phyloP scores from a whole-genome alignment of 2,113 vertebrate species.

The Ictalurus furcatus region DNA sequence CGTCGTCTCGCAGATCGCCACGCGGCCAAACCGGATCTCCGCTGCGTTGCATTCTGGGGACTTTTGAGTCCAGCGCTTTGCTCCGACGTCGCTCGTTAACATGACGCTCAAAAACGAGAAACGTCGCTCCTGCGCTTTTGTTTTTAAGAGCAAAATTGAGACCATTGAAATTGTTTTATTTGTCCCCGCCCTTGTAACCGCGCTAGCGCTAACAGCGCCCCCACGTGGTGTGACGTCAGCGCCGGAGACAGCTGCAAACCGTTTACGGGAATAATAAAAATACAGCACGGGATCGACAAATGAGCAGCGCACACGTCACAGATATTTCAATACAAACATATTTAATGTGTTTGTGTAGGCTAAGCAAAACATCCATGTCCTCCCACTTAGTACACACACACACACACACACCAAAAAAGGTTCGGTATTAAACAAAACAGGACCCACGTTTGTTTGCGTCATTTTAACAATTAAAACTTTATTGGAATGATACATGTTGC shows the following conservation, averaged over 20 bases:
- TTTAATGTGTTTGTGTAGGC: background rate
- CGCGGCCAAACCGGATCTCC: background rate
- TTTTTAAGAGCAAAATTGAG: background rate
- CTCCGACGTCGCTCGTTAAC: background rate
- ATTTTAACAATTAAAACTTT: constrained; percentile 86
- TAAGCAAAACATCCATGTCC: too few relatives aligned
- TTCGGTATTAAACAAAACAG: constrained; percentile 16
- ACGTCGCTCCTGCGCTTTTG: background rate
- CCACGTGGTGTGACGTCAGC: too few relatives aligned
- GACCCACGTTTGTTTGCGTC: constrained; percentile 48
- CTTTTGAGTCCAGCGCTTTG: background rate
- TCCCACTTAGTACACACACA: too few relatives aligned
- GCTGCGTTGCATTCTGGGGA: background rate
- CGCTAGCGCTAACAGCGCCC: background rate
- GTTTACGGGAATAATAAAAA: too few relatives aligned
- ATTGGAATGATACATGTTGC: constrained; percentile 87
- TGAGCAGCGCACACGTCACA: too few relatives aligned
- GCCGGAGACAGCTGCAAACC: too few relatives aligned
- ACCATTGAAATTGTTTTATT: background rate
- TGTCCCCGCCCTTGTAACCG: too few relatives aligned
- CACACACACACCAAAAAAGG: too few relatives aligned
- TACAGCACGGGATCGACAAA: too few relatives aligned
- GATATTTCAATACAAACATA: too few relatives aligned
- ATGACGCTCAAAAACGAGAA: background rate
- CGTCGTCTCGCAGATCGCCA: background rate